A percentile compares a stretch with the other conserved stretches of the same genome.
Evolutionary conservation across 2,888 invertebrate species (phyloP).

Genomic region (Rhamnusium bicolor): DNA sequence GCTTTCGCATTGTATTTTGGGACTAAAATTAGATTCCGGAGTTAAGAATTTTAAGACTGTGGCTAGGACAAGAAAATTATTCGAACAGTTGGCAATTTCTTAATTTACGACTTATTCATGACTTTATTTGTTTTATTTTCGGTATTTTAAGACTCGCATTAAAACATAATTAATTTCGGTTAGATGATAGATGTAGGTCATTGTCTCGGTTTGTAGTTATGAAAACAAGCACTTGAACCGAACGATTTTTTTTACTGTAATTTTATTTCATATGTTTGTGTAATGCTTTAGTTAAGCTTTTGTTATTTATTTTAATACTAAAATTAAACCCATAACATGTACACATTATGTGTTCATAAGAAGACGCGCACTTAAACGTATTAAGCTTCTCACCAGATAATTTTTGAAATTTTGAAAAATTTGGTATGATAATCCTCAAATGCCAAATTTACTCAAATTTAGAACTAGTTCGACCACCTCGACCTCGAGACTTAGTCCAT

Average conservation of each 20-base stretch:
- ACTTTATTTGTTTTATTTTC: neutral
- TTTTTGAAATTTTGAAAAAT: too few relatives aligned
- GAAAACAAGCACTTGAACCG: neutral
- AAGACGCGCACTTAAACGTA: too few relatives aligned
- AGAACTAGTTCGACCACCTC: too few relatives aligned
- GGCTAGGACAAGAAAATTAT: neutral
- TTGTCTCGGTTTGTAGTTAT: neutral
- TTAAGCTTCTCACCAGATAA: too few relatives aligned
- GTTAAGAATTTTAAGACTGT: neutral
- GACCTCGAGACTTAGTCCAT: too few relatives aligned
- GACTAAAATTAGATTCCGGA: neutral
- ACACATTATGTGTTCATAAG: too few relatives aligned
- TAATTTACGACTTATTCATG: neutral
- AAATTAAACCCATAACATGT: too few relatives aligned
- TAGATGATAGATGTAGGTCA: neutral
- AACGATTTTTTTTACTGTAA: neutral
- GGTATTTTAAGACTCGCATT: neutral
- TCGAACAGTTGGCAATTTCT: neutral
- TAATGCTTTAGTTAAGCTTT: neutral
- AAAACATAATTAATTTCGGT: neutral
- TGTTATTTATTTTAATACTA: too few relatives aligned
- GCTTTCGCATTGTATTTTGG: too few relatives aligned
- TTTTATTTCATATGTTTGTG: neutral
- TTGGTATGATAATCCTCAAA: too few relatives aligned
- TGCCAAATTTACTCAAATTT: too few relatives aligned